Evolutionary conservation across 2,888 invertebrate species (phyloP).

Genomic region (Tuberolachnus salignus): DNA sequence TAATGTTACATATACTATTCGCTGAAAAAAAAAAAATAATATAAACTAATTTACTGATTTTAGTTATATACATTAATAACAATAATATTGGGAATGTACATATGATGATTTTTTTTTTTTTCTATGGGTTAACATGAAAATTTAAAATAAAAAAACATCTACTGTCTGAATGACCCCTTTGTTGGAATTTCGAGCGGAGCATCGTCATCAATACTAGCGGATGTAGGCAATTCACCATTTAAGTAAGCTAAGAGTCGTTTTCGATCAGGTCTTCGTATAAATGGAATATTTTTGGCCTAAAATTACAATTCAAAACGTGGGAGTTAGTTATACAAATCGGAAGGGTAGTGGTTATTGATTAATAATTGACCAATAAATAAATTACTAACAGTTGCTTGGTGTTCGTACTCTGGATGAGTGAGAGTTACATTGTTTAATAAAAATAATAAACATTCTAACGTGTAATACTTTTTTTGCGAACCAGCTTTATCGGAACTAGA

Average conservation of each 20-base stretch:
- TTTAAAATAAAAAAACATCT: no score
- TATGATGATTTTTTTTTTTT: no score
- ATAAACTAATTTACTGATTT: no score
- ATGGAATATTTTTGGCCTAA: conserved; percentile 89
- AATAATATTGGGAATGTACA: no score
- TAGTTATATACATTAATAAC: no score
- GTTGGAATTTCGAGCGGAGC: conserved; percentile 95
- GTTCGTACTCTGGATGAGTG: conserved; percentile 94
- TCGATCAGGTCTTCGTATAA: conserved; percentile 93
- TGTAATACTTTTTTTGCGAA: conserved; percentile 93
- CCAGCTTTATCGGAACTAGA: conserved; percentile 89
- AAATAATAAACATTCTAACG: conserved; percentile 93
- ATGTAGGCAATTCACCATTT: conserved; percentile 91
- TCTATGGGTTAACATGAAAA: no score
- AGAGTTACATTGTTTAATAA: conserved; percentile 90
- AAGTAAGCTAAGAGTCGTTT: conserved; percentile 93
- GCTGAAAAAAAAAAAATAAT: no score
- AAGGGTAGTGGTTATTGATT: no score
- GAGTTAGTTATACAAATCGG: conserved; percentile 8
- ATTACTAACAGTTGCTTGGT: conserved; percentile 89
- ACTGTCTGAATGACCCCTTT: conserved; percentile 66
- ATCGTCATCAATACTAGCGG: conserved; percentile 94
- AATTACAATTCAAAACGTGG: conserved; percentile 58
- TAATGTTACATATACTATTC: no score
- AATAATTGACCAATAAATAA: neutral